phyloP scores from a whole-genome alignment of 23 tunicate genomes.

The Ascidia mentula region DNA sequence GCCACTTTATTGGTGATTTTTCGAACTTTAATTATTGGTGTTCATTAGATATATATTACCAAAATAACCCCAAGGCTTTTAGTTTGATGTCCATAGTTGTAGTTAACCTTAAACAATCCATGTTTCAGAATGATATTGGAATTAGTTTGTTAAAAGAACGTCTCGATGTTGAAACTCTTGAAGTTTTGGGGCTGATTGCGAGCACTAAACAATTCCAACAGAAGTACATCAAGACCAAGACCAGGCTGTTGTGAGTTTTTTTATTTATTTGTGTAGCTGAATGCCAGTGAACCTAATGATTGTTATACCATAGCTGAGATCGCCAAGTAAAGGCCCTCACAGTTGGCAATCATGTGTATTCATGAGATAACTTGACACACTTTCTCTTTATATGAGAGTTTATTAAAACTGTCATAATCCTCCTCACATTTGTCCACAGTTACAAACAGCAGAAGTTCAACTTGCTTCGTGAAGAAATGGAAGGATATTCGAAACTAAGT shows the following conservation, averaged over 20 bases:
- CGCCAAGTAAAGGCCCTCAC: no score
- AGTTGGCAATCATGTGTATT: no score
- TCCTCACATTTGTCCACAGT: no score
- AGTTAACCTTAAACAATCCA: not conserved
- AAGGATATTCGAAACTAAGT: slow-evolving; percentile 94
- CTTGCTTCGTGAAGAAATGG: slow-evolving; percentile 98
- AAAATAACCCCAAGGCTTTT: not conserved
- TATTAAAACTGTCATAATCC: no score
- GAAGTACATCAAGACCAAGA: slow-evolving; percentile 99
- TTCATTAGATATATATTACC: not conserved
- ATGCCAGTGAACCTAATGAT: no score
- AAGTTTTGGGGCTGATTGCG: slow-evolving; percentile 60
- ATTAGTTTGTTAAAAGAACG: slow-evolving; percentile 80
- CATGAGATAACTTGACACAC: no score
- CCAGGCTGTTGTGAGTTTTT: slow-evolving; percentile 79
- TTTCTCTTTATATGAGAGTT: no score
- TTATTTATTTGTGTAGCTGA: not conserved
- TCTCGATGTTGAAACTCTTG: slow-evolving; percentile 94
- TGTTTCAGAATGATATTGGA: slow-evolving; percentile 56
- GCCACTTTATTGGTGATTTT: not conserved
- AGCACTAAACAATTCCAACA: slow-evolving; percentile 91
- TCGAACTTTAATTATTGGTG: no score
- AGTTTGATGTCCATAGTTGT: not conserved
- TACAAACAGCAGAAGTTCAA: slow-evolving; percentile 99
- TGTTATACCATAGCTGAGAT: no score